These are phyloP conservation scores for Hedya salicella DNA, from an alignment of 2,888 invertebrate genomes.

Conservation along the genomic window DNA sequence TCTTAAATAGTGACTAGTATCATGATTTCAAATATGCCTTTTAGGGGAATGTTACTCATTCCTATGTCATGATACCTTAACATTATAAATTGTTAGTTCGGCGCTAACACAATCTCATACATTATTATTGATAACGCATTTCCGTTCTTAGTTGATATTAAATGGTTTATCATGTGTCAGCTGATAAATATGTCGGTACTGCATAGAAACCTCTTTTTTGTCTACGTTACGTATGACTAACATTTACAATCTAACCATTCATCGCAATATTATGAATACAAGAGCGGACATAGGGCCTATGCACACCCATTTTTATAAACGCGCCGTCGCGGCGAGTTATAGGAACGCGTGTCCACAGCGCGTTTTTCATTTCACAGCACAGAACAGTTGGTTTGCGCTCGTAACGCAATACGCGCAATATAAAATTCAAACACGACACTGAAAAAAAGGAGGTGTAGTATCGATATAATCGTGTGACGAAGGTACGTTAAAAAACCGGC, in stretches of 20 bases:
- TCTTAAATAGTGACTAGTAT: slow-evolving; percentile 9
- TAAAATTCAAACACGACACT: no score
- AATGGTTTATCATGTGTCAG: slow-evolving; percentile 23
- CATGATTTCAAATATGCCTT: slow-evolving; percentile 25
- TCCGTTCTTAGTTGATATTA: slow-evolving; percentile 22
- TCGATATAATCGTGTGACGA: no score
- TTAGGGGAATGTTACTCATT: slow-evolving; percentile 16
- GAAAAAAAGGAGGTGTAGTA: no score
- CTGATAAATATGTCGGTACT: slow-evolving; percentile 40
- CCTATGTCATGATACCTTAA: slow-evolving; percentile 24
- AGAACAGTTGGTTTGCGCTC: no score
- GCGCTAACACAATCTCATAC: neutral
- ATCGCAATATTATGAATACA: slow-evolving; percentile 3
- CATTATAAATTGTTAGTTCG: slow-evolving; percentile 7
- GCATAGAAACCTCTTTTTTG: slow-evolving; percentile 27
- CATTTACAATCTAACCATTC: slow-evolving; percentile 16
- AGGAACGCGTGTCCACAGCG: no score
- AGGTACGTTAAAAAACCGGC: no score
- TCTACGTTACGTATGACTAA: neutral
- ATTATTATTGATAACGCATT: slow-evolving; percentile 19
- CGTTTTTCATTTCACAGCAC: no score
- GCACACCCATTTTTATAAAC: no score
- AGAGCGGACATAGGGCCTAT: neutral
- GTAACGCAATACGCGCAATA: no score
- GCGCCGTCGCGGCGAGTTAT: no score